Percentiles rank a stretch among this genome's conserved stretches.
Conservation (phyloP, 1,140 invertebrate species). For the Triops cancriformis region DNA sequence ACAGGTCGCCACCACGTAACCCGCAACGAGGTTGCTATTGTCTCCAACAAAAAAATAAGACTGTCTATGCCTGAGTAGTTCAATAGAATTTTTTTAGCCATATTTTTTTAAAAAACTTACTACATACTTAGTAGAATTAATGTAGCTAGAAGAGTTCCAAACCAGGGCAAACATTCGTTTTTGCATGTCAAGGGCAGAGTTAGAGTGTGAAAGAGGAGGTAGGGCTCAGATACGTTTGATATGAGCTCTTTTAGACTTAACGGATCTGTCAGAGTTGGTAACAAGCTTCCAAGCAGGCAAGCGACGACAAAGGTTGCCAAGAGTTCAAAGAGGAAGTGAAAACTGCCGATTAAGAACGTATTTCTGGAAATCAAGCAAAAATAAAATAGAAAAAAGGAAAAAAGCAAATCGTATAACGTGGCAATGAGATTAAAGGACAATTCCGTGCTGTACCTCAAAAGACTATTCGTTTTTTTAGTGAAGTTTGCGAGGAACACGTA, state of each 20-base stretch:
- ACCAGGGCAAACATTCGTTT: neutral
- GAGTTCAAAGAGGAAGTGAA: neutral
- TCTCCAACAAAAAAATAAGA: conserved; percentile 15
- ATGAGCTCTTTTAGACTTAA: neutral
- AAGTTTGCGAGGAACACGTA: neutral
- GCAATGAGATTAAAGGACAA: neutral
- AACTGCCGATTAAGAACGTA: neutral
- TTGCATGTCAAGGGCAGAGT: neutral
- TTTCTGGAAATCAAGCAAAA: neutral
- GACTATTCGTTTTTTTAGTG: neutral
- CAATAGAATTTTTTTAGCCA: neutral
- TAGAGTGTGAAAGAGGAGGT: neutral
- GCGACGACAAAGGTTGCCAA: neutral
- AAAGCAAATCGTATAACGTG: neutral
- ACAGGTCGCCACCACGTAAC: conserved; percentile 17
- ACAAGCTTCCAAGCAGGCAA: neutral
- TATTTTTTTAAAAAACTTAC: neutral
- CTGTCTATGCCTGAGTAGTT: conserved; percentile 2
- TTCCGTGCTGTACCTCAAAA: neutral
- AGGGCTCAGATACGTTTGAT: neutral
- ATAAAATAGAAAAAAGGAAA: neutral
- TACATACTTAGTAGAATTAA: conserved; percentile 13
- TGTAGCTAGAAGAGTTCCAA: neutral
- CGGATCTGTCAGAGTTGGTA: neutral
- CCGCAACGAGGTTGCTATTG: conserved; percentile 15